These are phyloP conservation scores for Neoaliturus tenellus DNA, from an alignment of 2,888 invertebrate species.

Conservation along the genomic window DNA sequence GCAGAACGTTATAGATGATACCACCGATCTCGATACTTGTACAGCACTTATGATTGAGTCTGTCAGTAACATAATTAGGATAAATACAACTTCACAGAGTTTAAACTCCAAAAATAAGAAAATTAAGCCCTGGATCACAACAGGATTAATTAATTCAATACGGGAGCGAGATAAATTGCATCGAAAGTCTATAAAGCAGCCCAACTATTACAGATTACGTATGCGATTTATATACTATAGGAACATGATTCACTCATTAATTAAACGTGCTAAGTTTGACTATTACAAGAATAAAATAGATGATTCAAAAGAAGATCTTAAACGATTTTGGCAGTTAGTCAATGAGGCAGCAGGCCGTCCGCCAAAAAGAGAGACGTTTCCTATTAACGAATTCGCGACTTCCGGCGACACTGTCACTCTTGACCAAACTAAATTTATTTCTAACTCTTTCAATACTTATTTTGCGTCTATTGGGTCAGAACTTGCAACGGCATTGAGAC, in stretches of 20 bases:
- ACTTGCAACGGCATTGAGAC: neutral
- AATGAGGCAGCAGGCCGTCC: neutral
- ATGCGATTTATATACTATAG: neutral
- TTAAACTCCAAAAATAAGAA: neutral
- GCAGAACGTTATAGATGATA: neutral
- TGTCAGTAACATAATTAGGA: neutral
- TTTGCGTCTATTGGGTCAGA: neutral
- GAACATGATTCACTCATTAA: neutral
- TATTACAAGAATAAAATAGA: constrained; percentile 3
- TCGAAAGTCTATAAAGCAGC: too few relatives aligned
- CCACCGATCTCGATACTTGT: neutral
- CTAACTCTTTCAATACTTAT: neutral
- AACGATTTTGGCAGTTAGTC: neutral
- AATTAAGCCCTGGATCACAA: neutral
- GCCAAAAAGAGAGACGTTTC: neutral
- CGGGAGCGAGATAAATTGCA: neutral
- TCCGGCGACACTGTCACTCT: neutral
- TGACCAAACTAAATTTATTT: neutral
- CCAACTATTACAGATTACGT: neutral
- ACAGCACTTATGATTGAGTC: neutral
- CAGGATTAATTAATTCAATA: neutral
- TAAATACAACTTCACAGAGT: neutral
- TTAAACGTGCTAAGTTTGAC: neutral
- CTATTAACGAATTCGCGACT: neutral
- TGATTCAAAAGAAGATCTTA: neutral